A percentile compares a stretch with the other conserved stretches of the same genome.
Evolutionary conservation across 1,140 invertebrate genomes (phyloP).

Genomic region (Panagrolaimus sp.): DNA sequence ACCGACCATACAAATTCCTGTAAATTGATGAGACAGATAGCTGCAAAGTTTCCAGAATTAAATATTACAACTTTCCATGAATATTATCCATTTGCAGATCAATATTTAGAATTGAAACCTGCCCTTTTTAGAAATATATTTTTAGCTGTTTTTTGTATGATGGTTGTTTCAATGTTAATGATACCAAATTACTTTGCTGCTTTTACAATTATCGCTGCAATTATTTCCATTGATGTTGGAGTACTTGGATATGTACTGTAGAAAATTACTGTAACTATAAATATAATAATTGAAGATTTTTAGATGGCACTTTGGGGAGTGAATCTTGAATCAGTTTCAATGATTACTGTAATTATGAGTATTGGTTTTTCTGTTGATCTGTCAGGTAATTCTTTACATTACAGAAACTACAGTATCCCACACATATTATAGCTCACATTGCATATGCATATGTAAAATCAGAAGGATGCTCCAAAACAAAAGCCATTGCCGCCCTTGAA

Average conservation of each 20-base stretch:
- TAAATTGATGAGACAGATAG: constrained; percentile 51
- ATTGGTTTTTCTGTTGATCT: constrained; percentile 82
- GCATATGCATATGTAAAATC: constrained; percentile 64
- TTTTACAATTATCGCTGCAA: constrained; percentile 71
- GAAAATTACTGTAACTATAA: neutral
- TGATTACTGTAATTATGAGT: constrained; percentile 71
- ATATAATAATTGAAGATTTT: constrained; percentile 66
- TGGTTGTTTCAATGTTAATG: constrained; percentile 71
- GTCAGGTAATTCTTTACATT: no score
- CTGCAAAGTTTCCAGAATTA: constrained; percentile 42
- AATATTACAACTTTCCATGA: constrained; percentile 58
- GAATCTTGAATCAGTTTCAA: constrained; percentile 77
- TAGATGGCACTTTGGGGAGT: constrained; percentile 76
- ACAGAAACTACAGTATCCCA: no score
- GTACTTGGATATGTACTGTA: neutral
- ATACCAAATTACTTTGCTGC: constrained; percentile 70
- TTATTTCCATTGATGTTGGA: constrained; percentile 73
- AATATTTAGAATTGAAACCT: constrained; percentile 58
- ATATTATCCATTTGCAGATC: constrained; percentile 58
- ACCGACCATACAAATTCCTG: constrained; percentile 56
- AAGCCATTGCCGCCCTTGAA: constrained; percentile 69
- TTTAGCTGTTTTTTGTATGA: constrained; percentile 73
- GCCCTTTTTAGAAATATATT: constrained; percentile 72
- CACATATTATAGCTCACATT: constrained; percentile 66
- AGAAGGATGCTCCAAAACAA: constrained; percentile 58